phyloP scores from a whole-genome alignment of 2,113 vertebrate species.

The Phalacrocorax brasilianus region DNA sequence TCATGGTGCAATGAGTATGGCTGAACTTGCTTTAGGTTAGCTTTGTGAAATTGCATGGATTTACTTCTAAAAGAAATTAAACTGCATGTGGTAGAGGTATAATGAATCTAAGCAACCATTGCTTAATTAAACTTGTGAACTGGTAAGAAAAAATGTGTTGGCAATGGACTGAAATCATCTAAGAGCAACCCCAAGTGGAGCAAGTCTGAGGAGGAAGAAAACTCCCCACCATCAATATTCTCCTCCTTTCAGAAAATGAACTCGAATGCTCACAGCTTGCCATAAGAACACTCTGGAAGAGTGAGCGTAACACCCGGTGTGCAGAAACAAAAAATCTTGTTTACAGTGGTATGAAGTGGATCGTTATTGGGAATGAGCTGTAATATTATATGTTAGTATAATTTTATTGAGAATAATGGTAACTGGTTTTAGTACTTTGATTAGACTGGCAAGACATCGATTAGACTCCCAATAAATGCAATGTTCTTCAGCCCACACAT shows the following conservation, averaged over 20 bases:
- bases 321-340: neutral
- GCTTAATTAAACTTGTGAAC: neutral
- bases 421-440: neutral
- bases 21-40: neutral
- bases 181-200: neutral
- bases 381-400: neutral
- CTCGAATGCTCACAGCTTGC: neutral
- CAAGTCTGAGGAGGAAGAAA: neutral
- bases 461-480: neutral
- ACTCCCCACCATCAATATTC: neutral
- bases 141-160: neutral
- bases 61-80: neutral
- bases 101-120: neutral
- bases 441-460: neutral
- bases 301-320: neutral
- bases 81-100: neutral
- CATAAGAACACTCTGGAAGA: neutral
- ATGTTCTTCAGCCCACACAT: neutral
- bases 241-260: neutral
- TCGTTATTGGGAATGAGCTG: neutral
- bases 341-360: neutral
- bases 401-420: neutral
- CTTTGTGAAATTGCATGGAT: neutral
- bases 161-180: neutral
- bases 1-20: neutral